Conservation (phyloP, 2,888 invertebrate species). For the Leuctra nigra region DNA sequence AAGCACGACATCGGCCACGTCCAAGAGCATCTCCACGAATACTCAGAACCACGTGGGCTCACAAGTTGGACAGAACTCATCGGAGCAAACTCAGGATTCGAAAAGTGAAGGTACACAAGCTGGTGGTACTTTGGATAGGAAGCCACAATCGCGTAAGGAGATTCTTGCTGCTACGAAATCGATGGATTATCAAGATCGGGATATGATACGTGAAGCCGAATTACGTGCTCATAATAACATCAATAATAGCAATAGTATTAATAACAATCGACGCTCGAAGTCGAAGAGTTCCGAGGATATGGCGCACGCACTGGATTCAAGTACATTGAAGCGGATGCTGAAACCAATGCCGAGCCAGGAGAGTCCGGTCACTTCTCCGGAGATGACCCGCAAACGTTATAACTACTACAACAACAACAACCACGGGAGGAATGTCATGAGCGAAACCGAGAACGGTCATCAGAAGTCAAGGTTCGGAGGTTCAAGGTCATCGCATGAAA, state of each 20-base stretch:
- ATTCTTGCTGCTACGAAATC: conserved; percentile 39
- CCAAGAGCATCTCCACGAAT: conserved; percentile 58
- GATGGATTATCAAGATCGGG: conserved; percentile 48
- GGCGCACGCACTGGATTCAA: conserved; percentile 60
- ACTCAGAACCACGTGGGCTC: conserved; percentile 64
- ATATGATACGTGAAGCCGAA: conserved; percentile 59
- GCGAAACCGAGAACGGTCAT: conserved; percentile 42
- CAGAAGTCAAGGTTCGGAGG: conserved; percentile 39
- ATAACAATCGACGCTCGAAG: conserved; percentile 56
- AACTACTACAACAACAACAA: conserved; percentile 40
- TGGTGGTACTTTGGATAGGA: conserved; percentile 55
- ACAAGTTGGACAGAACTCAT: conserved; percentile 39
- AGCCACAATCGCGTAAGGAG: conserved; percentile 12
- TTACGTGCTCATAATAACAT: conserved; percentile 60
- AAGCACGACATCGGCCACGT: conserved; percentile 53
- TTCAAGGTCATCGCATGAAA: conserved; percentile 63
- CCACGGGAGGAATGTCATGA: conserved; percentile 49
- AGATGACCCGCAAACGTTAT: conserved; percentile 74
- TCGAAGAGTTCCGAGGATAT: conserved; percentile 91
- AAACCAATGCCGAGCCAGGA: conserved; percentile 89
- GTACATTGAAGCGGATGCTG: conserved; percentile 86
- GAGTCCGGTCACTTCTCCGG: conserved; percentile 85
- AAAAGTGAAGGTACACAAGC: conserved; percentile 80
- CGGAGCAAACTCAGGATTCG: conserved; percentile 47
- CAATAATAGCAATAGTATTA: conserved; percentile 51